Conservation (phyloP, 1,140 invertebrate genomes). For the Copidosoma floridanum region DNA sequence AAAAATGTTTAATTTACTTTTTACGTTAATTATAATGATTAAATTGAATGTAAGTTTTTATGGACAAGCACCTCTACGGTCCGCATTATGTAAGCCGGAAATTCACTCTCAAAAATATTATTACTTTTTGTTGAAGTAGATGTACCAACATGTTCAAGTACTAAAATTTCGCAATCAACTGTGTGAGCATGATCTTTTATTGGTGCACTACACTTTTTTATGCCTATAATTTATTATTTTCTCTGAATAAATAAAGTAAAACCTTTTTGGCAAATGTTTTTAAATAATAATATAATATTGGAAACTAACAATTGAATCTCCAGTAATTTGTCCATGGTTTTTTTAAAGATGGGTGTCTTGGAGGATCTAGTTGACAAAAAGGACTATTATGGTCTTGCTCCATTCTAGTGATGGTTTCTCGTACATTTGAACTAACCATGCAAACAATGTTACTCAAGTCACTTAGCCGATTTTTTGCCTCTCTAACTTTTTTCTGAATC, state of each 20-base stretch:
- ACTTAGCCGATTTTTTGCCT: neutral
- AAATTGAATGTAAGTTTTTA: no score
- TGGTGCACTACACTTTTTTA: neutral
- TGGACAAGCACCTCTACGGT: slow-evolving; percentile 20
- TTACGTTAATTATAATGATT: neutral
- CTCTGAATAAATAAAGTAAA: neutral
- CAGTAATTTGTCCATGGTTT: slow-evolving; percentile 21
- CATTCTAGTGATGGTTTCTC: slow-evolving; percentile 1
- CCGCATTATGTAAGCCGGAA: slow-evolving; percentile 8
- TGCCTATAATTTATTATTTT: slow-evolving; percentile 7
- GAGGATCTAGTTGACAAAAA: slow-evolving; percentile 23
- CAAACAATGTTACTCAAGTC: slow-evolving; percentile 6
- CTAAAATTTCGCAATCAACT: slow-evolving; percentile 1
- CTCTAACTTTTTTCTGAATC: slow-evolving; percentile 12
- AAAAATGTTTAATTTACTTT: neutral
- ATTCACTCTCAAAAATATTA: slow-evolving; percentile 1
- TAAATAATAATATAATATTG: neutral
- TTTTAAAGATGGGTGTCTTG: slow-evolving; percentile 2
- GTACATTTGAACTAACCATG: neutral
- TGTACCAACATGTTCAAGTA: slow-evolving; percentile 5
- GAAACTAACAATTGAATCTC: slow-evolving; percentile 20
- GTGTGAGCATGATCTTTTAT: slow-evolving; percentile 8
- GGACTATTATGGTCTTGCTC: slow-evolving; percentile 16
- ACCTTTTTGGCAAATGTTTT: neutral
- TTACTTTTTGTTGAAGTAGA: neutral